Percentiles rank a stretch among this genome's conserved stretches.
Evolutionary conservation across 2,797 vertebrate species (phyloP).

Genomic region (Oophaga sylvatica): DNA sequence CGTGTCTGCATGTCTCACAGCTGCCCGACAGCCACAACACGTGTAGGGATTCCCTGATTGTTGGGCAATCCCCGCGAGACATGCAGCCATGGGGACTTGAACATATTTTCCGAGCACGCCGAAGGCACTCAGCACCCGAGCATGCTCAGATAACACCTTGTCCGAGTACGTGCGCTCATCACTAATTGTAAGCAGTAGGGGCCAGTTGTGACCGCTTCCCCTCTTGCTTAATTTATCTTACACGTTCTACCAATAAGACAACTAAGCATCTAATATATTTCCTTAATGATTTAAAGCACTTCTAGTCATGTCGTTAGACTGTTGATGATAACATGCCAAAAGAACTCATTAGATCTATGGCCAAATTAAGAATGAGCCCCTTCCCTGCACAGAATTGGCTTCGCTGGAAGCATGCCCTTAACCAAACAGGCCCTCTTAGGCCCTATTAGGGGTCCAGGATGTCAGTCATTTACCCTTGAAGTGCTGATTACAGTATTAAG

Average conservation of each 20-base stretch:
- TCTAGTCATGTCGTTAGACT: background rate
- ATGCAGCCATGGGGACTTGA: no score
- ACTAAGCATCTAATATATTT: background rate
- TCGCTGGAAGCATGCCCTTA: background rate
- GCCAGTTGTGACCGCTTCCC: background rate
- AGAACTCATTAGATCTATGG: background rate
- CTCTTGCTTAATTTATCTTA: background rate
- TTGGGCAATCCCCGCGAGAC: no score
- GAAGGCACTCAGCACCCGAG: no score
- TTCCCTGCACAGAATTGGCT: background rate
- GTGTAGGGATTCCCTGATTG: no score
- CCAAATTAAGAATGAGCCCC: background rate
- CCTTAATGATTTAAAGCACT: background rate
- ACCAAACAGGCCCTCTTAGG: slow-evolving; percentile 6
- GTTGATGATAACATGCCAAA: background rate
- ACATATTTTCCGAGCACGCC: no score
- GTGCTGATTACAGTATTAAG: background rate
- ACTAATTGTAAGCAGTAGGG: background rate
- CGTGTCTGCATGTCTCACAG: no score
- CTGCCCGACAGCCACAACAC: no score
- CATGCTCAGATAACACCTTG: no score
- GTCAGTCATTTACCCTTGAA: slow-evolving; percentile 25
- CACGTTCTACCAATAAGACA: background rate
- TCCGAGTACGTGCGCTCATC: no score
- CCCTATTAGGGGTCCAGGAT: slow-evolving; percentile 29